phyloP scores from a whole-genome alignment of 2,113 vertebrate species.

The Campylorhamphus procurvoides region DNA sequence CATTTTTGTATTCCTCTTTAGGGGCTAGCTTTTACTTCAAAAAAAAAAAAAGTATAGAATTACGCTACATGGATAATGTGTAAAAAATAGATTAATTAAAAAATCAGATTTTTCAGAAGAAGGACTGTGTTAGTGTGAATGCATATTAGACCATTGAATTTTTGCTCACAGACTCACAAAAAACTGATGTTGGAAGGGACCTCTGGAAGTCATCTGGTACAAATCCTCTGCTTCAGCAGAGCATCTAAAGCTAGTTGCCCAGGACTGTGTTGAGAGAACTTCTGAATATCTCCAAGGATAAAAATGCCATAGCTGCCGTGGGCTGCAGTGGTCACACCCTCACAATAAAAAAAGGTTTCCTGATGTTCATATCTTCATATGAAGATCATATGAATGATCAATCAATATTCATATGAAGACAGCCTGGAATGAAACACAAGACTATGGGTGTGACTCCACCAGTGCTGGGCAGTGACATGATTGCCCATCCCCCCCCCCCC shows the following conservation, averaged over 20 bases:
- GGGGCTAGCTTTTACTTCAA: not conserved
- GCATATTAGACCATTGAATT: not conserved
- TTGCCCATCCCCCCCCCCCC: too few species aligned
- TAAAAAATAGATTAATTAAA: not conserved
- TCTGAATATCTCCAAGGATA: not conserved
- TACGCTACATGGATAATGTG: not conserved
- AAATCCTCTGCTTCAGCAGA: not conserved
- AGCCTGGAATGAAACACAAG: not conserved
- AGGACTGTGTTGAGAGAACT: not conserved
- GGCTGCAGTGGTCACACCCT: not conserved
- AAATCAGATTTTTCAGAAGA: not conserved
- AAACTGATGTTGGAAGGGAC: not conserved
- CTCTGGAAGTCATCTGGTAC: not conserved
- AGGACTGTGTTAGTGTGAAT: not conserved
- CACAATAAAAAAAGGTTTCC: not conserved
- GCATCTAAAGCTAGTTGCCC: too few species aligned
- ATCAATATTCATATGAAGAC: not conserved
- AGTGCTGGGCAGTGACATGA: not conserved
- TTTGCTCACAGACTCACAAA: not conserved
- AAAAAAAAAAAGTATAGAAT: not conserved
- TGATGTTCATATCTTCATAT: not conserved
- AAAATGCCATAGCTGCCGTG: not conserved
- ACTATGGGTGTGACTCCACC: accelerated
- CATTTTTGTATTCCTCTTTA: not conserved
- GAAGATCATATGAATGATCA: too few species aligned